phyloP scores from a whole-genome alignment of 2,113 vertebrate genomes.

The Lipotes vexillifer region DNA sequence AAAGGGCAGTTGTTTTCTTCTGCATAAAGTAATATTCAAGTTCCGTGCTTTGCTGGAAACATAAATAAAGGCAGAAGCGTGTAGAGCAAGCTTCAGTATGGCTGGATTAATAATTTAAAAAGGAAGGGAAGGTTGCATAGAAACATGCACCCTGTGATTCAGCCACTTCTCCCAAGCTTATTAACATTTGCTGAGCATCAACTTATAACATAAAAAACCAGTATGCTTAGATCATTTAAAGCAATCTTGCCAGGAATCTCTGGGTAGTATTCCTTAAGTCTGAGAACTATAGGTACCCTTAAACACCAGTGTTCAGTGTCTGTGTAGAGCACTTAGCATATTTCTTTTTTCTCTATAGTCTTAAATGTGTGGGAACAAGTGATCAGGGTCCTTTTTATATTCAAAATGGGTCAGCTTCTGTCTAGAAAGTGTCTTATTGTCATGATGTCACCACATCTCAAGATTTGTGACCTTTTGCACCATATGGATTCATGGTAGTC shows the following conservation, averaged over 20 bases:
- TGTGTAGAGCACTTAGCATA: constrained; percentile 72
- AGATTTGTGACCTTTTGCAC: constrained; percentile 97
- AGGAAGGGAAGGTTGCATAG: neutral
- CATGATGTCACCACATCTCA: constrained; percentile 97
- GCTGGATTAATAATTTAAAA: constrained; percentile 64
- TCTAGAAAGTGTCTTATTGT: constrained; percentile 97
- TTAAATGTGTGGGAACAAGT: constrained; percentile 95
- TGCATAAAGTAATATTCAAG: constrained; percentile 40
- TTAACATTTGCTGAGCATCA: constrained; percentile 78
- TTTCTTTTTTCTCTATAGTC: constrained; percentile 78
- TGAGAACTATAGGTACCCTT: constrained; percentile 73
- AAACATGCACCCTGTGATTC: neutral
- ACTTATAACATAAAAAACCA: constrained; percentile 54
- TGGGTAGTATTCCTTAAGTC: constrained; percentile 60
- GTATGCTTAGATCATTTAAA: constrained; percentile 62
- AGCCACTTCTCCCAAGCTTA: constrained; percentile 49
- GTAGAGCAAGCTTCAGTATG: constrained; percentile 39
- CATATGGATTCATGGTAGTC: constrained; percentile 92
- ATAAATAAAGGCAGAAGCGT: constrained; percentile 56
- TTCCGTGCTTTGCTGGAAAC: constrained; percentile 32
- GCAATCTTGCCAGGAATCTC: constrained; percentile 54
- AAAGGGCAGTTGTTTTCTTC: constrained; percentile 35
- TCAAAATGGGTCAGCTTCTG: constrained; percentile 95
- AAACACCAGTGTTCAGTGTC: constrained; percentile 62
- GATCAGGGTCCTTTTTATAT: constrained; percentile 91